Evolutionary conservation across 2,113 vertebrate genomes (phyloP).

Genomic region (Guaruba guarouba): DNA sequence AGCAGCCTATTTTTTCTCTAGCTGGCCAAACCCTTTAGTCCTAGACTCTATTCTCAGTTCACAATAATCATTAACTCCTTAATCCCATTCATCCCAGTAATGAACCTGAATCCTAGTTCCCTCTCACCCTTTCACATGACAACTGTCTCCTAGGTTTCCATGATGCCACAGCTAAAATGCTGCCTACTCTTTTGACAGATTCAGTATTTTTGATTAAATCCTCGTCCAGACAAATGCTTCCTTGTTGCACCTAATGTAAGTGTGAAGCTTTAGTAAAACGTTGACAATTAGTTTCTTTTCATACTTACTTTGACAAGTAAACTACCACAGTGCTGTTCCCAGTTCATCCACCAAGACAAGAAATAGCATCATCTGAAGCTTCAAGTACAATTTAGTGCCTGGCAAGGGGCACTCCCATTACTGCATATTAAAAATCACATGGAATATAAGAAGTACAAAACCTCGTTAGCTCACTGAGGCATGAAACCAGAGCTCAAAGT

Average conservation of each 20-base stretch:
- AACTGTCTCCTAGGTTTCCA: constrained; percentile 31
- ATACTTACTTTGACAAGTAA: neutral
- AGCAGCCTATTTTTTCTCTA: neutral
- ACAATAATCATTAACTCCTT: neutral
- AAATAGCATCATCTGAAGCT: neutral
- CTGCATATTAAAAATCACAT: neutral
- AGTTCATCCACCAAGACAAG: neutral
- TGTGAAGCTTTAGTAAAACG: neutral
- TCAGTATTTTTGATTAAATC: constrained; percentile 13
- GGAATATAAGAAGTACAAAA: constrained; percentile 22
- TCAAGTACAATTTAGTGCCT: neutral
- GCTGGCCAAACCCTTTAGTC: neutral
- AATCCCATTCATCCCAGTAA: neutral
- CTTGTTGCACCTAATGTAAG: neutral
- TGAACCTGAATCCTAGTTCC: neutral
- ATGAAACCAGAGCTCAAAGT: constrained; percentile 33
- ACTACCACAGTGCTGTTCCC: neutral
- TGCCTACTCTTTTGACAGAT: neutral
- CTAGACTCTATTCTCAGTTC: neutral
- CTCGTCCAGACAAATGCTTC: neutral
- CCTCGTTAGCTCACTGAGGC: constrained; percentile 1
- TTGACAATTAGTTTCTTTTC: neutral
- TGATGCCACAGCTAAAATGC: neutral
- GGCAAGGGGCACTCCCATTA: neutral
- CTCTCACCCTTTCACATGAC: fast-evolving